A percentile compares a stretch with the other conserved stretches of the same genome.
These are phyloP conservation scores for Erethizon dorsatum DNA, from an alignment of 2,797 vertebrate species.

Conservation along the genomic window DNA sequence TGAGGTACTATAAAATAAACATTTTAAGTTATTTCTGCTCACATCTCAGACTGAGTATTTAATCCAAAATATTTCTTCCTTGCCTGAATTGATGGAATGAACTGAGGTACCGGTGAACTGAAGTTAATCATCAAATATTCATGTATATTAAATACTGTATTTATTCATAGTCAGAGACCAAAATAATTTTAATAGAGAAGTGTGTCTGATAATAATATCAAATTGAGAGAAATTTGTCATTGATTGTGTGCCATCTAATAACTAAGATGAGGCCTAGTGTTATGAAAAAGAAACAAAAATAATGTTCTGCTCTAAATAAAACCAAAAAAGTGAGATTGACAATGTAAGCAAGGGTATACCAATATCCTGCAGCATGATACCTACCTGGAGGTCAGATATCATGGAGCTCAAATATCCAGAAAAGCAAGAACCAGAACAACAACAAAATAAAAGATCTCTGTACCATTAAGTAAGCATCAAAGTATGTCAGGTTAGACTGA, in stretches of 20 bases:
- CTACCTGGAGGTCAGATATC: neutral
- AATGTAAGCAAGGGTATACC: neutral
- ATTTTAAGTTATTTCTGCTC: slow-evolving; percentile 70
- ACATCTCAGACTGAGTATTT: slow-evolving; percentile 80
- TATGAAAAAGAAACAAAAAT: slow-evolving; percentile 62
- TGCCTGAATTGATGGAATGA: slow-evolving; percentile 83
- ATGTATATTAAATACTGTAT: slow-evolving; percentile 85
- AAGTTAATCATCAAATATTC: slow-evolving; percentile 88
- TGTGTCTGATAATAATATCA: slow-evolving; percentile 68
- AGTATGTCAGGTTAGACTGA: neutral
- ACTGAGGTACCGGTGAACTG: slow-evolving; percentile 83
- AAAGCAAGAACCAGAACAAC: neutral
- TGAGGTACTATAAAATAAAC: slow-evolving; percentile 71
- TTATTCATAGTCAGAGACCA: slow-evolving; percentile 84
- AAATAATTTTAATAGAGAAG: slow-evolving; percentile 78
- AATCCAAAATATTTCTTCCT: slow-evolving; percentile 84
- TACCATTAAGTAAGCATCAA: neutral
- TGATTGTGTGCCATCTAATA: slow-evolving; percentile 8
- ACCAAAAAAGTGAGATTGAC: neutral
- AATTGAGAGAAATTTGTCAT: slow-evolving; percentile 59
- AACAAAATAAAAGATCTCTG: neutral
- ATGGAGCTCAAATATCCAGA: neutral
- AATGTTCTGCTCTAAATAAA: neutral
- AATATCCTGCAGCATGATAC: neutral
- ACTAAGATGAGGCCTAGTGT: neutral